phyloP scores from a whole-genome alignment of 2,888 invertebrate species.

The Eretmocerus hayati region DNA sequence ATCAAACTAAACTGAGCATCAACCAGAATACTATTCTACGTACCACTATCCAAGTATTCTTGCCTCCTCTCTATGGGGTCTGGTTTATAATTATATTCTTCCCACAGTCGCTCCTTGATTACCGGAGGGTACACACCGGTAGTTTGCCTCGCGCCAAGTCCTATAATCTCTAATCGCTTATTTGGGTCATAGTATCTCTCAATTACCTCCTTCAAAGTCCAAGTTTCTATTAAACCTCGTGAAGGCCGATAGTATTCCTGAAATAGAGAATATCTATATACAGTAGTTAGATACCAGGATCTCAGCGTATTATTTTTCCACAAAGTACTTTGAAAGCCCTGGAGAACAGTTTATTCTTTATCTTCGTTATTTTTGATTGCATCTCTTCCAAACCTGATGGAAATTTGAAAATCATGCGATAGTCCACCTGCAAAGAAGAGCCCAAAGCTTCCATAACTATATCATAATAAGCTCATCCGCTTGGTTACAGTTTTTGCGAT shows the following conservation, averaged over 20 bases:
- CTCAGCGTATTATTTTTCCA: no score
- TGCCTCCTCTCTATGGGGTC: constrained; percentile 9
- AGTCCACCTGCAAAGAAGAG: constrained; percentile 31
- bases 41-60: constrained; percentile 3
- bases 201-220: constrained; percentile 12
- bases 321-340: constrained; percentile 33
- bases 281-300: no score
- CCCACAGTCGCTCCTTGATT: constrained; percentile 15
- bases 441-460: no score
- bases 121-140: constrained; percentile 12
- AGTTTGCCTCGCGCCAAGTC: not conserved
- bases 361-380: constrained; percentile 25
- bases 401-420: constrained; percentile 29
- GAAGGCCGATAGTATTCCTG: constrained; percentile 18
- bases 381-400: constrained; percentile 30
- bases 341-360: constrained; percentile 26
- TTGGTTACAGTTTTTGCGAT: no score
- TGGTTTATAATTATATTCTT: constrained; percentile 16
- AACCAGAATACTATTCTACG: not conserved
- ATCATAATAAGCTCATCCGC: no score
- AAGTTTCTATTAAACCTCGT: constrained; percentile 7
- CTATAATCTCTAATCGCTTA: constrained; percentile 8
- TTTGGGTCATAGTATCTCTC: constrained; percentile 12
- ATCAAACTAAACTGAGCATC: no score
- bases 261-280: no score